Conservation (phyloP, 2,797 vertebrate species). For the Acipenser oxyrinchus region DNA sequence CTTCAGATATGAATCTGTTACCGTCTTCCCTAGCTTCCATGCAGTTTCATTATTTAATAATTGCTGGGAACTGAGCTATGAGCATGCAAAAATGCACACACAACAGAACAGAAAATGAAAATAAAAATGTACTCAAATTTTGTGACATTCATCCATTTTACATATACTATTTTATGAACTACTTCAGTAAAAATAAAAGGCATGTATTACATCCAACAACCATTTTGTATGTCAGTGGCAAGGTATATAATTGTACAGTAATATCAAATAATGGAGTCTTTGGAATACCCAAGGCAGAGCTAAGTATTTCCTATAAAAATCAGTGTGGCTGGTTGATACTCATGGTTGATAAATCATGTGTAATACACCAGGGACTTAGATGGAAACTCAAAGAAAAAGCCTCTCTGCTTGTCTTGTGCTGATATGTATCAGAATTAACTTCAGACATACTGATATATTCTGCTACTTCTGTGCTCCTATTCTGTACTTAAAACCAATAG, state of each 20-base stretch:
- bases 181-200: not conserved
- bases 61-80: no score
- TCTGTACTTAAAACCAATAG: no score
- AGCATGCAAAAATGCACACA: no score
- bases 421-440: not conserved
- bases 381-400: not conserved
- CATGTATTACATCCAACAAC: not conserved
- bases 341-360: not conserved
- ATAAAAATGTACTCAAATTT: no score
- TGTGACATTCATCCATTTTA: no score
- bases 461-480: no score
- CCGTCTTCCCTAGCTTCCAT: no score
- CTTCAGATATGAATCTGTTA: no score
- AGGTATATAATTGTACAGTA: not conserved
- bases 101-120: no score
- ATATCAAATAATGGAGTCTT: not conserved
- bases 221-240: no score
- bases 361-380: not conserved
- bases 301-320: not conserved
- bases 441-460: not conserved
- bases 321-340: not conserved
- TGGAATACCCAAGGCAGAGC: slow-evolving; percentile 1
- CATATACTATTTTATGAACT: not conserved
- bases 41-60: no score
- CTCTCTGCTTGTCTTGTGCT: not conserved